These are phyloP conservation scores for Leptobrachium ailaonicum DNA, from an alignment of 2,113 vertebrate genomes.

Conservation along the genomic window DNA sequence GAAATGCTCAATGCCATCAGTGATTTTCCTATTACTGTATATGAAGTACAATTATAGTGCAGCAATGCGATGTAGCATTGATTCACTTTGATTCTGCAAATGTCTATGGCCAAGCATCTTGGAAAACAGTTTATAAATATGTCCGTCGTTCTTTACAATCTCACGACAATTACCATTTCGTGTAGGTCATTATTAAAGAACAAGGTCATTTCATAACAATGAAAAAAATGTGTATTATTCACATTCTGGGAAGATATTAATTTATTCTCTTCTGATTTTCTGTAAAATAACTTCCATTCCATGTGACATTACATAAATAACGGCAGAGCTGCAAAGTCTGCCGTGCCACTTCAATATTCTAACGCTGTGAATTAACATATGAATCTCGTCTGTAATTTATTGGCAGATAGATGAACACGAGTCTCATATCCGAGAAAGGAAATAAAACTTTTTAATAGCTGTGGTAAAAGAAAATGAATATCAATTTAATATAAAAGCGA, in stretches of 20 bases:
- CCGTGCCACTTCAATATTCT: constrained; percentile 34
- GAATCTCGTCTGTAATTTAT: constrained; percentile 43
- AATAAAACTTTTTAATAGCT: constrained; percentile 46
- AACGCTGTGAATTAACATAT: constrained; percentile 37
- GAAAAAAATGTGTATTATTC: no score
- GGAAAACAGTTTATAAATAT: no score
- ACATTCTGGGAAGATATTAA: constrained; percentile 19
- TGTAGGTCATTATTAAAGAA: no score
- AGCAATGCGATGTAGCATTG: no score
- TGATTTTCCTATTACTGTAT: no score
- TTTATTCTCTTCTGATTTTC: constrained; percentile 21
- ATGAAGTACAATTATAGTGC: no score
- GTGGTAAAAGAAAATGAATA: constrained; percentile 31
- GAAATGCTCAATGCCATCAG: no score
- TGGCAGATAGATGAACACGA: constrained; percentile 34
- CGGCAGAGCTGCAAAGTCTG: constrained; percentile 7
- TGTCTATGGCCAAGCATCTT: no score
- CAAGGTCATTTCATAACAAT: no score
- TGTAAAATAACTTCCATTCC: constrained; percentile 21
- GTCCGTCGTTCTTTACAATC: no score
- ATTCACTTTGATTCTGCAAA: no score
- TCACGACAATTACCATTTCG: no score
- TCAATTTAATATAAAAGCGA: constrained; percentile 27
- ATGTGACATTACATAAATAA: constrained; percentile 42
- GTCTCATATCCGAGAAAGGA: constrained; percentile 40